Conservation (phyloP, 2,888 invertebrate species). For the Sarcophaga variegata region DNA sequence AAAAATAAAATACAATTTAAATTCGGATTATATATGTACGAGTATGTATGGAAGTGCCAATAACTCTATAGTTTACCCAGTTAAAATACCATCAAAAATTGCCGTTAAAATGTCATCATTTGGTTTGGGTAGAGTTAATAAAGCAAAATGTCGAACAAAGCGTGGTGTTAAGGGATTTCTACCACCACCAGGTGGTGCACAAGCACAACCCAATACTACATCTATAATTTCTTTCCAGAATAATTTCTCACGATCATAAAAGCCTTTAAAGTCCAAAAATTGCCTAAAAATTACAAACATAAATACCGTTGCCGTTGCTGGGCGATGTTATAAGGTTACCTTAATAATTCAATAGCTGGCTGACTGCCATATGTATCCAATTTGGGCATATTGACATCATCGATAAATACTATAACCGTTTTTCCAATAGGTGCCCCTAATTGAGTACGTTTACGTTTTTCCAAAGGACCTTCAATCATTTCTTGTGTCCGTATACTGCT, state of each 20-base stretch:
- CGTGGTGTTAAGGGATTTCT: constrained; percentile 90
- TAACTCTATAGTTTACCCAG: constrained; percentile 72
- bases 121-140: constrained; percentile 92
- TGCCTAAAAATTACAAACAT: constrained; percentile 74
- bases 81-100: constrained; percentile 80
- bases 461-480: constrained; percentile 92
- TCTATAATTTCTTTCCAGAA: constrained; percentile 95
- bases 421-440: constrained; percentile 93
- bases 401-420: constrained; percentile 92
- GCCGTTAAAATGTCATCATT: constrained; percentile 81
- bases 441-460: constrained; percentile 90
- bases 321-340: constrained; percentile 82
- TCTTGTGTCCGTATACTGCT: constrained; percentile 91
- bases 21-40: no score
- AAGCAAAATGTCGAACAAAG: constrained; percentile 94
- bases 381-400: constrained; percentile 96
- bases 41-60: neutral
- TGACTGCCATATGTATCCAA: constrained; percentile 94
- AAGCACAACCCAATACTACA: constrained; percentile 93
- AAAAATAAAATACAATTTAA: constrained; percentile 15
- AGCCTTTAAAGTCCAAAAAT: constrained; percentile 84
- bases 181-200: constrained; percentile 96
- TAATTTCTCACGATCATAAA: constrained; percentile 93
- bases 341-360: constrained; percentile 93
- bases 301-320: neutral